These are phyloP conservation scores for Crypturellus tataupa DNA, from an alignment of 2,797 vertebrate species.

Conservation along the genomic window DNA sequence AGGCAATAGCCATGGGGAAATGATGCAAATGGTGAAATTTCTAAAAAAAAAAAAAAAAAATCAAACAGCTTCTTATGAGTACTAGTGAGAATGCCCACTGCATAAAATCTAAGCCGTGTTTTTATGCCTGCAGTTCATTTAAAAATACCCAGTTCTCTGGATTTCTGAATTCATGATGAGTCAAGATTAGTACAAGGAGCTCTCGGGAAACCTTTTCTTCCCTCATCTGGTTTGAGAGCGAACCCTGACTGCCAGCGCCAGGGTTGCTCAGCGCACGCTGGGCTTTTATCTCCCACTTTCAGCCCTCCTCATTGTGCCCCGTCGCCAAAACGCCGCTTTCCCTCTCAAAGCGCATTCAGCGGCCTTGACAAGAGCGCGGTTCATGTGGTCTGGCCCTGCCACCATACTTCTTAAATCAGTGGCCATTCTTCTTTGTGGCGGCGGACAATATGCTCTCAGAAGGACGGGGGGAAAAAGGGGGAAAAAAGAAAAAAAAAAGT, in stretches of 20 bases:
- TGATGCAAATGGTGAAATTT: background rate
- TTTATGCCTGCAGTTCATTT: background rate
- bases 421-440: background rate
- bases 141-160: background rate
- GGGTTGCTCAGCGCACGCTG: background rate
- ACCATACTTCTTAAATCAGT: background rate
- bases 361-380: background rate
- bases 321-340: background rate
- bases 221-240: accelerated
- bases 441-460: background rate
- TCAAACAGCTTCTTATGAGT: background rate
- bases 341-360: background rate
- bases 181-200: background rate
- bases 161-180: background rate
- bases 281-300: background rate
- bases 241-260: background rate
- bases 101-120: background rate
- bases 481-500: no score
- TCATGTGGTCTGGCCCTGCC: background rate
- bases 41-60: background rate
- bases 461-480: accelerated
- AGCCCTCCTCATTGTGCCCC: no score
- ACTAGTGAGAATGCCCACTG: background rate
- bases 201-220: background rate
- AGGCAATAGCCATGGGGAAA: background rate